These are phyloP conservation scores for Phalangium opilio DNA, from an alignment of 2,888 invertebrate genomes.

Conservation along the genomic window DNA sequence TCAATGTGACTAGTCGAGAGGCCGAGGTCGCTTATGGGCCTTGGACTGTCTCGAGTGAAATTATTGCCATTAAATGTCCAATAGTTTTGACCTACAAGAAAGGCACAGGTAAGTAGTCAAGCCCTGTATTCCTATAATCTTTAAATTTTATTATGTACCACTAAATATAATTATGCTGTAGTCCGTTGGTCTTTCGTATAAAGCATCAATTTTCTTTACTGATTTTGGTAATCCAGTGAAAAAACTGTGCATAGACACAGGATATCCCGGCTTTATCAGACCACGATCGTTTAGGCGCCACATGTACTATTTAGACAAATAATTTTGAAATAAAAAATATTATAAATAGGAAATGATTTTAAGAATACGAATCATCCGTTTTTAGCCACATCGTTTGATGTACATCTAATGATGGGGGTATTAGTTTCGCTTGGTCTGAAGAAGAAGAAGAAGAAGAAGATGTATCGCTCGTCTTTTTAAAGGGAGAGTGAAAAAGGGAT, in stretches of 20 bases:
- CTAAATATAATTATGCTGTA: conserved; percentile 76
- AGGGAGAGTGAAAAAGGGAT: too few relatives aligned
- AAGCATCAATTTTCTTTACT: conserved; percentile 66
- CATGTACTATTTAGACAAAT: conserved; percentile 61
- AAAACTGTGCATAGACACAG: conserved; percentile 62
- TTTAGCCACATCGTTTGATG: too few relatives aligned
- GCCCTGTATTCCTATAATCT: too few relatives aligned
- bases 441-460: too few relatives aligned
- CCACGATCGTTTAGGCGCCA: conserved; percentile 68
- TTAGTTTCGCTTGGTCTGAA: too few relatives aligned
- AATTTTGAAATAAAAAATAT: conserved; percentile 9
- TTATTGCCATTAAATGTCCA: conserved; percentile 64
- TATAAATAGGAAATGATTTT: too few relatives aligned
- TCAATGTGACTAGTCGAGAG: conserved; percentile 47
- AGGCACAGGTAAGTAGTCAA: too few relatives aligned
- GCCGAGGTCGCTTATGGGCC: conserved; percentile 45
- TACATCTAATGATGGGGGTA: too few relatives aligned
- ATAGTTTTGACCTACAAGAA: conserved; percentile 36
- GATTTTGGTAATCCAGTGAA: conserved; percentile 63
- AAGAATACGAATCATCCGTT: too few relatives aligned
- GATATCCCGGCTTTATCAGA: conserved; percentile 56
- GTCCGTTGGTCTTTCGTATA: conserved; percentile 68
- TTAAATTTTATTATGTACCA: conserved; percentile 36
- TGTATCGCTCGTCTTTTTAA: too few relatives aligned
- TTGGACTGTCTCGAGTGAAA: conserved; percentile 55